phyloP scores from a whole-genome alignment of 1,140 invertebrate genomes.

The Lutraria rhynchaena region DNA sequence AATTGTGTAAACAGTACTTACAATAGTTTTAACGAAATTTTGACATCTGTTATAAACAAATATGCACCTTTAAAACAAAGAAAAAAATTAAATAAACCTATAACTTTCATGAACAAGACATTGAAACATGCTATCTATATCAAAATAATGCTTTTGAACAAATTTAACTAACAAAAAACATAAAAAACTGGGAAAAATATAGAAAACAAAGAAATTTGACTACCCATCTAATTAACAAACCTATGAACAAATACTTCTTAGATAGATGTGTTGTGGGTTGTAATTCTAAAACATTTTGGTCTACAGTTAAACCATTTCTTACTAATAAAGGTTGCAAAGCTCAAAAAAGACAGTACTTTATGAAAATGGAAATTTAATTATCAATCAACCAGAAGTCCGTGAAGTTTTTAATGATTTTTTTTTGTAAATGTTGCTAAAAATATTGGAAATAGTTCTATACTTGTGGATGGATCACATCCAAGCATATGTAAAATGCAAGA shows the following conservation, averaged over 20 bases:
- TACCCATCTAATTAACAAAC: conserved; percentile 34
- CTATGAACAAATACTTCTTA: conserved; percentile 48
- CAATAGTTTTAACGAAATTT: too few species aligned
- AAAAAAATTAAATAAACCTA: too few species aligned
- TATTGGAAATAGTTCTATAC: conserved; percentile 18
- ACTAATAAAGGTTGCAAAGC: conserved; percentile 40
- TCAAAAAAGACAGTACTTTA: conserved; percentile 27
- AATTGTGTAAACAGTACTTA: too few species aligned
- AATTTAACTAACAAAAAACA: too few species aligned
- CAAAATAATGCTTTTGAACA: too few species aligned
- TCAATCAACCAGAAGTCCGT: conserved; percentile 30
- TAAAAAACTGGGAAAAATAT: conserved; percentile 46
- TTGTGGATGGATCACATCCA: conserved; percentile 17
- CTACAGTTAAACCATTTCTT: conserved; percentile 51
- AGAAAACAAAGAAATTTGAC: conserved; percentile 34
- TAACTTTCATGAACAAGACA: too few species aligned
- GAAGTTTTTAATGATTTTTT: conserved; percentile 53
- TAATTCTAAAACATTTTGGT: conserved; percentile 34
- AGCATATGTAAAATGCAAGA: conserved; percentile 42
- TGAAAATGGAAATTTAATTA: conserved; percentile 45
- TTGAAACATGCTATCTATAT: too few species aligned
- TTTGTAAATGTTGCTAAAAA: conserved; percentile 53
- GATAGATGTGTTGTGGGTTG: conserved; percentile 43
- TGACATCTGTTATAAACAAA: too few species aligned
- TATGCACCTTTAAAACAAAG: too few species aligned